Evolutionary conservation across 2,797 vertebrate species (phyloP).

Genomic region (Anniella stebbinsi): DNA sequence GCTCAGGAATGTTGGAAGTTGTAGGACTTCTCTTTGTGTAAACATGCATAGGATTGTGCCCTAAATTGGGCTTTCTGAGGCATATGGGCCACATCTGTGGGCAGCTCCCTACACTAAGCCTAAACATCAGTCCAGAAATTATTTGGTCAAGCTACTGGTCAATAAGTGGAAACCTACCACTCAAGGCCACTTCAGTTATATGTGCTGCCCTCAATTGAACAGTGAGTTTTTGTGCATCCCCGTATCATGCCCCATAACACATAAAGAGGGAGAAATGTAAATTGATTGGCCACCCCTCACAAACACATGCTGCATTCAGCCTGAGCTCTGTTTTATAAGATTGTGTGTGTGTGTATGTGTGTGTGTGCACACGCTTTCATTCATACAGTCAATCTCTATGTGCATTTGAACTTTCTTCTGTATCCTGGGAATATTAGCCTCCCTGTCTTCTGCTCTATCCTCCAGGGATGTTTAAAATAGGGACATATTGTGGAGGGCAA

Average conservation of each 20-base stretch:
- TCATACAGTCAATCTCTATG: conserved; percentile 59
- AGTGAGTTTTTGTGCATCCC: not conserved
- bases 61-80: too few relatives aligned
- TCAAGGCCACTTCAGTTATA: not conserved
- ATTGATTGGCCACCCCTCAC: conserved; percentile 25
- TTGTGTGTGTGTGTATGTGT: conserved; percentile 22
- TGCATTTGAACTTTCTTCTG: conserved; percentile 38
- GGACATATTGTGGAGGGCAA: too few relatives aligned
- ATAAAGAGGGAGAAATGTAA: not conserved
- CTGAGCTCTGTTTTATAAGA: conserved; percentile 59
- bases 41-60: too few relatives aligned
- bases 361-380: not conserved
- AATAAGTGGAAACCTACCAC: not conserved
- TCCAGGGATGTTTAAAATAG: conserved; percentile 63
- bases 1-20: too few relatives aligned
- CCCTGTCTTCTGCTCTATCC: conserved; percentile 63
- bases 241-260: not conserved
- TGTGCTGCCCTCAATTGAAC: not conserved
- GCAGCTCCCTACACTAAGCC: not conserved
- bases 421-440: conserved; percentile 48
- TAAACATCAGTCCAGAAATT: not conserved
- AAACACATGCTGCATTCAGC: conserved; percentile 66
- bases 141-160: not conserved
- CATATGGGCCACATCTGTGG: too few relatives aligned
- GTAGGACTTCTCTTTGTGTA: too few relatives aligned